These are phyloP conservation scores for Archaeoteleia sp. DNA, from an alignment of 2,888 invertebrate genomes.

Conservation along the genomic window DNA sequence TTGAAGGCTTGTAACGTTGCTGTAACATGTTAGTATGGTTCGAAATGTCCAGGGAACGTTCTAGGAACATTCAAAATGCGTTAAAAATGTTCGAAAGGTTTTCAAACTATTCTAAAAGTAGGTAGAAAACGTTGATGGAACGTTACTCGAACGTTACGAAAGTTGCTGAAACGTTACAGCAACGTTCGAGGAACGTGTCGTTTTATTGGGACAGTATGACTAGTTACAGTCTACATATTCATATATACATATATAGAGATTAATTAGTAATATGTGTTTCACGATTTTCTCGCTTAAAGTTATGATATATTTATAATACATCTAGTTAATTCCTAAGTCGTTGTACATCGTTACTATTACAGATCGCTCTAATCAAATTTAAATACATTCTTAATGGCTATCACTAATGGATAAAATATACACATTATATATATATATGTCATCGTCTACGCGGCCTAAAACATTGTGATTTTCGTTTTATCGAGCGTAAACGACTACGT, in stretches of 20 bases:
- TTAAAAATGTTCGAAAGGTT: no score
- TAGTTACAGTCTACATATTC: conserved; percentile 63
- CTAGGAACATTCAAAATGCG: no score
- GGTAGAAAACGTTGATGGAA: no score
- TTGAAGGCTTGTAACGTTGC: no score
- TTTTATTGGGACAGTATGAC: no score
- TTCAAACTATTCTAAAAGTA: no score
- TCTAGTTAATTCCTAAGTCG: conserved; percentile 67
- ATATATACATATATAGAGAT: conserved; percentile 62
- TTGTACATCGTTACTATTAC: conserved; percentile 70
- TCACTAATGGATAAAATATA: conserved; percentile 64
- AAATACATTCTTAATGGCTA: conserved; percentile 25
- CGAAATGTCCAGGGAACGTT: no score
- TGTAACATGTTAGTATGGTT: no score
- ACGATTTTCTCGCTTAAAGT: conserved; percentile 60
- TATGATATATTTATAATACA: conserved; percentile 65
- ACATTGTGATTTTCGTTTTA: conserved; percentile 32
- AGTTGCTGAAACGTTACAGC: no score
- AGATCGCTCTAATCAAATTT: conserved; percentile 54
- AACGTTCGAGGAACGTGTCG: no score
- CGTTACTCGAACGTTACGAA: no score
- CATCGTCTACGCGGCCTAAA: conserved; percentile 32
- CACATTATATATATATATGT: conserved; percentile 41
- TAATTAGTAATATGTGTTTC: conserved; percentile 16
- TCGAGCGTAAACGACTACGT: conserved; percentile 42